These are phyloP conservation scores for Ypsolopha scabrella DNA, from an alignment of 2,888 invertebrate genomes.

Conservation along the genomic window DNA sequence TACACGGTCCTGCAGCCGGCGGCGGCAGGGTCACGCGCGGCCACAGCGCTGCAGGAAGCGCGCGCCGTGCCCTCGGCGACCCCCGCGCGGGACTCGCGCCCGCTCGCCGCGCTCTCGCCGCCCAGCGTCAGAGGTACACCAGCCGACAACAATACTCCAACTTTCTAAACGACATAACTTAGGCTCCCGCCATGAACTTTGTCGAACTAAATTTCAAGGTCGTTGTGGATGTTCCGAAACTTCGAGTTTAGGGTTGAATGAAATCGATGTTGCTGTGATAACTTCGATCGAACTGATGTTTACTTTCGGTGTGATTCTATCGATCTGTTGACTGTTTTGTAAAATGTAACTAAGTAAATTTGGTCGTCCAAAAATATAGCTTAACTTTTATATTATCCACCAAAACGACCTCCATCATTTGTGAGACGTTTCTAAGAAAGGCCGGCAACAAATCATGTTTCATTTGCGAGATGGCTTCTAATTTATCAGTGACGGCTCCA, in stretches of 20 bases:
- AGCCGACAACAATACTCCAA: constrained; percentile 42
- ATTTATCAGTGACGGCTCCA: constrained; percentile 37
- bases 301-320: constrained; percentile 11
- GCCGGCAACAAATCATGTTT: constrained; percentile 38
- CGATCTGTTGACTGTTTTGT: no score
- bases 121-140: constrained; percentile 80
- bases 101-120: constrained; percentile 75
- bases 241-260: constrained; percentile 4
- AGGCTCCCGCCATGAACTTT: constrained; percentile 51
- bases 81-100: constrained; percentile 59
- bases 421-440: constrained; percentile 18
- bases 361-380: constrained; percentile 3
- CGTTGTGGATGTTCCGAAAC: constrained; percentile 40
- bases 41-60: constrained; percentile 84
- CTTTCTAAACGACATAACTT: constrained; percentile 61
- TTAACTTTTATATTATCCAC: constrained; percentile 19
- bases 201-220: constrained; percentile 64
- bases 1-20: constrained; percentile 91
- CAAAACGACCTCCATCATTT: constrained; percentile 16
- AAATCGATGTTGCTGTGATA: neutral
- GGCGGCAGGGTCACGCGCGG: constrained; percentile 82
- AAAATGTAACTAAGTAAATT: no score
- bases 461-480: constrained; percentile 44
- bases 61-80: constrained; percentile 64
- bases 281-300: constrained; percentile 2